Evolutionary conservation across 2,113 vertebrate genomes (phyloP).

Genomic region (Odontophorus gujanensis): DNA sequence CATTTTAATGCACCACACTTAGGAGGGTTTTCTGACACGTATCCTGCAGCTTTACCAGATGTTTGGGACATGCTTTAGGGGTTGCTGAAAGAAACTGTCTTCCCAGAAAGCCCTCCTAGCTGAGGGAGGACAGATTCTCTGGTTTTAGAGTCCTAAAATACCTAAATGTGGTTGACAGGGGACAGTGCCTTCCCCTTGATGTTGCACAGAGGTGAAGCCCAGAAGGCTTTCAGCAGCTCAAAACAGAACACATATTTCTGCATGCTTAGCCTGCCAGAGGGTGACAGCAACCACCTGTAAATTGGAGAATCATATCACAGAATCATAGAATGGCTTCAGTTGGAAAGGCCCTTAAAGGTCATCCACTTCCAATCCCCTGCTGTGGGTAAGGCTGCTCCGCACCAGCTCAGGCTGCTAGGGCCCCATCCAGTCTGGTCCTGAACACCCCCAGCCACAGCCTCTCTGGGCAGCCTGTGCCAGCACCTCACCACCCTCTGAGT

Average conservation of each 20-base stretch:
- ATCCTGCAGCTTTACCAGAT: neutral
- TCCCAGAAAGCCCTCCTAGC: neutral
- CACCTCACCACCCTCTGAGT: no score
- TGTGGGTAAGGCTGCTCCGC: no score
- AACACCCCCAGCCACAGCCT: no score
- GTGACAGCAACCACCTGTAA: neutral
- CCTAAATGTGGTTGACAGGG: neutral
- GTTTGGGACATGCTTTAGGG: neutral
- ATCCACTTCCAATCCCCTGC: no score
- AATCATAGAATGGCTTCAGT: no score
- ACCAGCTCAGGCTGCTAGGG: no score
- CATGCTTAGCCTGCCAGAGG: rapidly evolving
- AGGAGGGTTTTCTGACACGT: rapidly evolving
- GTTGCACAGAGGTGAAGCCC: neutral
- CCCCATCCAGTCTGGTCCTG: no score
- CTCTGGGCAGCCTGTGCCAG: no score
- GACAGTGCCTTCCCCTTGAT: neutral
- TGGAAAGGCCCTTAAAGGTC: no score
- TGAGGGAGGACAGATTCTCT: neutral
- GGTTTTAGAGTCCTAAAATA: neutral
- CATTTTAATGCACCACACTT: rapidly evolving
- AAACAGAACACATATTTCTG: rapidly evolving
- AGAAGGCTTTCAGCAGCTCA: neutral
- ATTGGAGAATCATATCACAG: no score
- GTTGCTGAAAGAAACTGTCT: neutral